Evolutionary conservation across 2,113 vertebrate species (phyloP), one percentile per base, ranked within the genome.

Genomic region (Eubucco bourcierii): DNA sequence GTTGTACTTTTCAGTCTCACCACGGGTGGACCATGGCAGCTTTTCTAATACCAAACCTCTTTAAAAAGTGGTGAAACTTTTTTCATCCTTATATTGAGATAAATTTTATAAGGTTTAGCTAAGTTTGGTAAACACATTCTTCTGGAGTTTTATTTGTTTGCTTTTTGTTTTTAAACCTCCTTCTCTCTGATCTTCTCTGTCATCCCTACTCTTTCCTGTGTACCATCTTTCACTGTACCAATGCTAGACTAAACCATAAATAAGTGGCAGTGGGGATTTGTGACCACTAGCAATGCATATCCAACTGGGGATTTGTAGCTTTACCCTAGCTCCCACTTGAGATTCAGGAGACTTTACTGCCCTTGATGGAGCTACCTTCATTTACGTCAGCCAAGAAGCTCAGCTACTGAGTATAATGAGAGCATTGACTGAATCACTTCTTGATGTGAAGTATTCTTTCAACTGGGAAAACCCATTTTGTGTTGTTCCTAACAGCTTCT

Each of bases 401-500:
- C 20, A 14, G 37, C 66, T 66, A 50, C 74, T 7, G 14, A 63
- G 89, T 74, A 39, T 86, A 94, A 94, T 79, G 66, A 82, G 46
- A 71, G 41, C 58, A 34, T 3, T 37, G 85, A 90, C 61, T 82
- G 83, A 77, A 90, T 83, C 15, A 41, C 59, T 63, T 82, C 75
- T 83, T 56, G 82, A 84, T 60, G 55, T 5, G 52, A 71, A 70
- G 37, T 46, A 77, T 81, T 80, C 67, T 84, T 58, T 66, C 10
- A 56, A 50, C 81, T 34, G 60, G 80, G 76, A 85, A 92, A 88
- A 47, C 80, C 93, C 79, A 60, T 78, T 87, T 37, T 3, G 2
- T 77, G 78, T 67, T 85, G 61, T 53, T 80, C 47, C 80, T 91
- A 50, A 61, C 80, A 90, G 77, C 79, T 90, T 93, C 82, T 65